phyloP scores from a whole-genome alignment of 2,113 vertebrate genomes.

The Antigone vipio region DNA sequence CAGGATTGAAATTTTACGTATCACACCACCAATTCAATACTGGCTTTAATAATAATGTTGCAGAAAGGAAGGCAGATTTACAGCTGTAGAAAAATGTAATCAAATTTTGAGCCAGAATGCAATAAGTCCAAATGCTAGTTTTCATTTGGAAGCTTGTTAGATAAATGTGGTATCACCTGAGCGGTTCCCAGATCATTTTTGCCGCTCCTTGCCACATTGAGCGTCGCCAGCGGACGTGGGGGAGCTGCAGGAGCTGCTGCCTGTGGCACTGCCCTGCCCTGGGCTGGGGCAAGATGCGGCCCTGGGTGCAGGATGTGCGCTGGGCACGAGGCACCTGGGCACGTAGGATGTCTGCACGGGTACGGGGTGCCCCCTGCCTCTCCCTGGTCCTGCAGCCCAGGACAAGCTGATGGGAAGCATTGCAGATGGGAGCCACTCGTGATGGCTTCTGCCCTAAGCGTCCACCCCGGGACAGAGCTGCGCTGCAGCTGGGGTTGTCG shows the following conservation, averaged over 20 bases:
- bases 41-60: constrained; percentile 78
- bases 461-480: accelerated
- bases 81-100: constrained; percentile 78
- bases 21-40: constrained; percentile 72
- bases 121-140: constrained; percentile 77
- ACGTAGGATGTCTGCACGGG: accelerated
- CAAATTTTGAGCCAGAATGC: constrained; percentile 77
- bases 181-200: background rate
- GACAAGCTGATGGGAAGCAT: accelerated
- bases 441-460: accelerated
- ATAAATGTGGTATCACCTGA: constrained; percentile 67
- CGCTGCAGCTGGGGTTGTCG: accelerated
- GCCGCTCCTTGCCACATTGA: background rate
- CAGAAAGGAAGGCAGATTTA: constrained; percentile 76
- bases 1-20: constrained; percentile 79
- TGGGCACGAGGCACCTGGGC: background rate
- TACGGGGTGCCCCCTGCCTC: accelerated
- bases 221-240: accelerated
- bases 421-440: accelerated
- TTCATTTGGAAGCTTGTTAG: constrained; percentile 76
- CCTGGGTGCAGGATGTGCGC: background rate
- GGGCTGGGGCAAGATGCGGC: background rate
- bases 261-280: background rate
- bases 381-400: background rate
- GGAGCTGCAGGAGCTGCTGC: background rate